Base-by-base conservation (phyloP, 2,113 vertebrate species). In the Nothocercus julius region DNA sequence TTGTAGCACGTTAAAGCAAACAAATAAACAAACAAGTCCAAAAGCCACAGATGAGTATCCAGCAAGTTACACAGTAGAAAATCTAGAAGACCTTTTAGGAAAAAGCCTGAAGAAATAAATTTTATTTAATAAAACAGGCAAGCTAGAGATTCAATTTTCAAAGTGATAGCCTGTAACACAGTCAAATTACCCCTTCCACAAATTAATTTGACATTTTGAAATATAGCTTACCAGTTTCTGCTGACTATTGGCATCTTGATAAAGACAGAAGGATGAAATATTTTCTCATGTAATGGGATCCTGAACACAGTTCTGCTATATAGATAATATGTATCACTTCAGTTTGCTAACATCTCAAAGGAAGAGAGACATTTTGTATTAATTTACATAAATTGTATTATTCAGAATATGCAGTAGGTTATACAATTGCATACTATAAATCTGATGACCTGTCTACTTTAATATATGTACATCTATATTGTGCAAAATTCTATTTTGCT, bases 181-280 rank as follows among this genome's bases (percentile, higher is more conserved):
- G 63, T 77, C 63, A 87, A 56, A 77, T 51, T 81, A 13, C 19
- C 20, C 30, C 45, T 77, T 81, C 53, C 45, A 63, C 32, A 62
- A 73, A 92, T 77, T 87, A 72, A 70, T 64, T 49, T 62, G 36
- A 83, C 79, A 87, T 87, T 80, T 49, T 83, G 74, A 90, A 75
- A 44, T 32, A 81, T 13, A 58, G 32, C 11, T 38, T 76, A 85
- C 40, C 0, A 1, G 1, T 28, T 92, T 95, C 82, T 86, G 75
- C 53, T 73, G 79, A 81, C 53, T 67, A 28, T 40, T 67, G 27
- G 34, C 51, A 15, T 67, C 70, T 63, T 47, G 28, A 63, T 62
- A 87, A 79, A 76, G 81, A 76, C 32, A 85, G 69, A 81, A 70
- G 45, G 8, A 30, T 49, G 5, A 90, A 87, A 62, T 58, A 77